A percentile compares a stretch with the other conserved stretches of the same genome.
These are phyloP conservation scores for Chaetops frenatus DNA, from an alignment of 2,113 vertebrate genomes.

Conservation along the genomic window DNA sequence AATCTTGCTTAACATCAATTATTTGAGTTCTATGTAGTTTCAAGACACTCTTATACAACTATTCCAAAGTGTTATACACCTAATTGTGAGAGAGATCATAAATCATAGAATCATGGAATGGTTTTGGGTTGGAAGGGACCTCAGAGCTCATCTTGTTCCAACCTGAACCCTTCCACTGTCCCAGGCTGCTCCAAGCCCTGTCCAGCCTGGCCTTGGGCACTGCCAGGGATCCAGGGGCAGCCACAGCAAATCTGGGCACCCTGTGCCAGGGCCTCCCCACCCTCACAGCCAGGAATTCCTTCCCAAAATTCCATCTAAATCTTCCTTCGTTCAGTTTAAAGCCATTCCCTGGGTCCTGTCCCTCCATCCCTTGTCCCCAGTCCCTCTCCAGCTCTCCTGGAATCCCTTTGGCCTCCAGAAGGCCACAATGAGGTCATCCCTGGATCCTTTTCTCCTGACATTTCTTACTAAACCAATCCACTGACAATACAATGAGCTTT, in stretches of 20 bases:
- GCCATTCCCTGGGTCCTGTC: background rate
- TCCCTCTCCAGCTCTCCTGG: background rate
- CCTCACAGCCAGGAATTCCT: background rate
- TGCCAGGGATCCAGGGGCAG: background rate
- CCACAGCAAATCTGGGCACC: accelerated
- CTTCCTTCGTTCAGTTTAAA: no score
- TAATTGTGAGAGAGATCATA: background rate
- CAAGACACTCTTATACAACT: background rate
- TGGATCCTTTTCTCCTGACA: background rate
- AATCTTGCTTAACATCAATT: background rate
- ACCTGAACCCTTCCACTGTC: no score
- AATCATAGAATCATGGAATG: background rate
- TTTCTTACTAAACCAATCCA: background rate
- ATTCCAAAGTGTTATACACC: background rate
- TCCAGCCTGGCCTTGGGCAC: background rate
- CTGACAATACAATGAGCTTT: background rate
- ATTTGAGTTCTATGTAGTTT: background rate
- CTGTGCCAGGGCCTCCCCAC: accelerated
- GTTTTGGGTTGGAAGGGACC: background rate
- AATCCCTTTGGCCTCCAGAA: background rate
- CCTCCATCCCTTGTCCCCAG: background rate
- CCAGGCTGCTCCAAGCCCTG: accelerated
- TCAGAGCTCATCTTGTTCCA: background rate
- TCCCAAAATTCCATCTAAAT: background rate
- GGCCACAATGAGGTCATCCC: background rate